A percentile compares a stretch with the other conserved stretches of the same genome.
Conservation (phyloP, 2,888 invertebrate genomes). For the Hecatera dysodea region DNA sequence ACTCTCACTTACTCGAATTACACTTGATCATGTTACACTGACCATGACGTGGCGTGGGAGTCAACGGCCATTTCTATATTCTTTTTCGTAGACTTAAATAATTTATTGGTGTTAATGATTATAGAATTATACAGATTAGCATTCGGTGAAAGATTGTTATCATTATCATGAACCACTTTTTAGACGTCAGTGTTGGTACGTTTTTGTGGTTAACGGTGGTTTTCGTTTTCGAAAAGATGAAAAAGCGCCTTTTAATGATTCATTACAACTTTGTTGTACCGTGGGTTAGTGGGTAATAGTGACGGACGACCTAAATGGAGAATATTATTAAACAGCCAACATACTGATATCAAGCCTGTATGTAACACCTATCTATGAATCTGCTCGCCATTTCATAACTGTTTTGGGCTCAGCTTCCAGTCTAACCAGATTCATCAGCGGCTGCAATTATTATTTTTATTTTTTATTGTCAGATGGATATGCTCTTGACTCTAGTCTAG, state of each 20-base stretch:
- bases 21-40: constrained; percentile 62
- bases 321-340: too few species aligned
- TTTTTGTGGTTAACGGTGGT: not conserved
- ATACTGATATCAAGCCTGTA: too few species aligned
- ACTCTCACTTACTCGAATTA: constrained; percentile 71
- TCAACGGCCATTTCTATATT: constrained; percentile 17
- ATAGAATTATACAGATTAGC: constrained; percentile 22
- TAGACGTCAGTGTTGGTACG: not conserved
- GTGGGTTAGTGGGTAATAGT: too few species aligned
- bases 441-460: too few species aligned
- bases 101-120: constrained; percentile 32
- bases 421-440: too few species aligned
- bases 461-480: too few species aligned
- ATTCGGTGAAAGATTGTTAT: constrained; percentile 8
- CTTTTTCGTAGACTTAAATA: constrained; percentile 40
- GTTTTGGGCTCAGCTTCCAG: too few species aligned
- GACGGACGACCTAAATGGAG: too few species aligned
- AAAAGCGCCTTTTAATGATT: not conserved
- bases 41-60: constrained; percentile 52
- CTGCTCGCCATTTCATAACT: too few species aligned
- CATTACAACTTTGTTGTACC: too few species aligned
- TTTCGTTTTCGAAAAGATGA: constrained; percentile 2
- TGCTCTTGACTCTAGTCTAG: too few species aligned
- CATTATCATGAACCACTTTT: constrained; percentile 23
- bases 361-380: too few species aligned